These are phyloP conservation scores for Mystacides longicornis DNA, from an alignment of 2,888 invertebrate genomes.

Conservation along the genomic window DNA sequence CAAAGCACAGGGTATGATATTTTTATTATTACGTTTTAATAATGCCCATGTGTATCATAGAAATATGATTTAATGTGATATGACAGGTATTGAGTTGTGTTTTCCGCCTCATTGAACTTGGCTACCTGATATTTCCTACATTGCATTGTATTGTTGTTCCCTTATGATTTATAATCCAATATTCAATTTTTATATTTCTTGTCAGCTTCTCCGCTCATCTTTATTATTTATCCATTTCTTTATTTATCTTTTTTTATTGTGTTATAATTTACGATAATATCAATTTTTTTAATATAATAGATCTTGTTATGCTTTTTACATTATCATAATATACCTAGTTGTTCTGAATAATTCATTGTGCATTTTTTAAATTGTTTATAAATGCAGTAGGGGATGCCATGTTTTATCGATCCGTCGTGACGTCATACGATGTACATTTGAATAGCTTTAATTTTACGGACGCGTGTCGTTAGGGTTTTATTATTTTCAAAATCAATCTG, in stretches of 20 bases:
- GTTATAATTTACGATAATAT: background rate
- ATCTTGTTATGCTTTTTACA: background rate
- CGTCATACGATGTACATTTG: background rate
- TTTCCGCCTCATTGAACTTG: slow-evolving; percentile 20
- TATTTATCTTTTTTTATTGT: background rate
- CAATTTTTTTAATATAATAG: background rate
- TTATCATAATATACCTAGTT: background rate
- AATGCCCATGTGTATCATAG: background rate
- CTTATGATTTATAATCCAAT: slow-evolving; percentile 4
- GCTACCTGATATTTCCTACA: slow-evolving; percentile 23
- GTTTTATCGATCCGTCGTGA: background rate
- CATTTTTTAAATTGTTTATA: background rate
- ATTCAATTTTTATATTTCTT: background rate
- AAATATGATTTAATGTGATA: slow-evolving; percentile 49
- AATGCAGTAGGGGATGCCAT: background rate
- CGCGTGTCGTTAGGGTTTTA: no score
- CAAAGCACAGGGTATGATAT: background rate
- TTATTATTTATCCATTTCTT: background rate
- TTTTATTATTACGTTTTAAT: background rate
- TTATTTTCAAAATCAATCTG: no score
- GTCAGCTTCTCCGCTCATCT: background rate
- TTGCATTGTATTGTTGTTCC: slow-evolving; percentile 20
- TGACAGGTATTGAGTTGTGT: slow-evolving; percentile 41
- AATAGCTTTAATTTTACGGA: no score
- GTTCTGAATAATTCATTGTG: background rate